Percentiles rank a stretch among this genome's conserved stretches.
Conservation (phyloP, 1,140 invertebrate genomes). For the Bombus turneri region DNA sequence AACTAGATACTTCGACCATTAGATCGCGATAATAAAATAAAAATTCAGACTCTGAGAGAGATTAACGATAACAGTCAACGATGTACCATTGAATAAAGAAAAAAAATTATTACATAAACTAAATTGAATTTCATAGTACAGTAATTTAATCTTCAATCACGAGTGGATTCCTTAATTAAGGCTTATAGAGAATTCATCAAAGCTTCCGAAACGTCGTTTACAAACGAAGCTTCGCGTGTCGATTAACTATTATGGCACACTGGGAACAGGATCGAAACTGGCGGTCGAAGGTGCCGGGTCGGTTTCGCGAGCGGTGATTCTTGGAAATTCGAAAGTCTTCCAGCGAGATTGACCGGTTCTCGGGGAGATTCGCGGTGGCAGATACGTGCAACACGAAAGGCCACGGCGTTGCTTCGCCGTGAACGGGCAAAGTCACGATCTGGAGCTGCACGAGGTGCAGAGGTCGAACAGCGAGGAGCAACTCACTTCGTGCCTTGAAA, state of each 20-base stretch:
- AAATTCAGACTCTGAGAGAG: no score
- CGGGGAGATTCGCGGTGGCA: constrained; percentile 49
- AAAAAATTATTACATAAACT: no score
- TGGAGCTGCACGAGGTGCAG: constrained; percentile 57
- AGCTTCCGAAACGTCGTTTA: neutral
- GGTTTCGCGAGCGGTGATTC: constrained; percentile 8
- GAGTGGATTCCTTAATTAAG: neutral
- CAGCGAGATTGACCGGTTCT: constrained; percentile 36
- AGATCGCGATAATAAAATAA: no score
- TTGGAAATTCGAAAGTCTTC: constrained; percentile 33
- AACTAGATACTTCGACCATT: no score
- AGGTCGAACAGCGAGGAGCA: constrained; percentile 48
- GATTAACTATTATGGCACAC: neutral
- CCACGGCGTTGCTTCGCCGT: constrained; percentile 43
- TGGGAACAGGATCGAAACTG: neutral
- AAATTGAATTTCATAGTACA: no score
- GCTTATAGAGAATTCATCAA: neutral
- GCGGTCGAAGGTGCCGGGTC: neutral
- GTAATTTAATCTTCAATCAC: neutral
- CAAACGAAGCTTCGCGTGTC: neutral
- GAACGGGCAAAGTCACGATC: constrained; percentile 55
- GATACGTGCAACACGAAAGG: constrained; percentile 39
- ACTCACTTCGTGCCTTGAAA: constrained; percentile 63
- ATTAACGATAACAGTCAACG: no score
- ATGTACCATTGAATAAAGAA: no score